These are phyloP conservation scores for Prunella himalayana DNA, from an alignment of 2,113 vertebrate genomes.

Conservation along the genomic window DNA sequence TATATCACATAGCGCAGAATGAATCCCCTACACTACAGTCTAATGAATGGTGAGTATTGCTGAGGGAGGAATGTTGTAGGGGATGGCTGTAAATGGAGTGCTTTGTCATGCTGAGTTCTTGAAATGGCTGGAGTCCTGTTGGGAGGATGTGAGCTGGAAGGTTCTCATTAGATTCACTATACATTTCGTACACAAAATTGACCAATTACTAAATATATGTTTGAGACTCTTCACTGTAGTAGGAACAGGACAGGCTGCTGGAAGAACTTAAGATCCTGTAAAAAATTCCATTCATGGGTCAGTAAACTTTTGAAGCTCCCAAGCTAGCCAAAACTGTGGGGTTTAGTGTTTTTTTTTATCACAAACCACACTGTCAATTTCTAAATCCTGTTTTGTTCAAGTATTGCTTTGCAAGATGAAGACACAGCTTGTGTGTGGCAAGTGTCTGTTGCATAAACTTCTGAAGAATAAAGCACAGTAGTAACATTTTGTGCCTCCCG, in stretches of 20 bases:
- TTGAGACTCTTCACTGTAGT: neutral
- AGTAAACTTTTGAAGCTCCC: neutral
- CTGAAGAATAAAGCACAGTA: neutral
- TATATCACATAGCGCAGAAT: slow-evolving; percentile 99
- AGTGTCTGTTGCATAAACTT: neutral
- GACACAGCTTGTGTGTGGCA: neutral
- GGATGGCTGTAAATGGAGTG: slow-evolving; percentile 43
- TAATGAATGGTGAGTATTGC: slow-evolving; percentile 92
- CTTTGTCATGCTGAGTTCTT: slow-evolving; percentile 40
- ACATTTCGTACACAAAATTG: neutral
- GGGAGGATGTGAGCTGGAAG: slow-evolving; percentile 47
- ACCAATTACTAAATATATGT: neutral
- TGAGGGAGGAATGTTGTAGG: slow-evolving; percentile 24
- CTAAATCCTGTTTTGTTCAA: neutral
- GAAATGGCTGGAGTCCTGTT: slow-evolving; percentile 43
- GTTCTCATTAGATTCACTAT: neutral
- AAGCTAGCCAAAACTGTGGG: neutral
- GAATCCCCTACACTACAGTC: slow-evolving; percentile 95
- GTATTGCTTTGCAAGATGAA: neutral
- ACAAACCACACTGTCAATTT: neutral
- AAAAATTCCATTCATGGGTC: neutral
- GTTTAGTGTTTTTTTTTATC: neutral
- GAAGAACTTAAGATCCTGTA: neutral
- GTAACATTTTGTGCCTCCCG: neutral
- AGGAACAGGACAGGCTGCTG: neutral